Evolutionary conservation across 2,888 invertebrate species (phyloP).

Genomic region (Pyralis farinalis): DNA sequence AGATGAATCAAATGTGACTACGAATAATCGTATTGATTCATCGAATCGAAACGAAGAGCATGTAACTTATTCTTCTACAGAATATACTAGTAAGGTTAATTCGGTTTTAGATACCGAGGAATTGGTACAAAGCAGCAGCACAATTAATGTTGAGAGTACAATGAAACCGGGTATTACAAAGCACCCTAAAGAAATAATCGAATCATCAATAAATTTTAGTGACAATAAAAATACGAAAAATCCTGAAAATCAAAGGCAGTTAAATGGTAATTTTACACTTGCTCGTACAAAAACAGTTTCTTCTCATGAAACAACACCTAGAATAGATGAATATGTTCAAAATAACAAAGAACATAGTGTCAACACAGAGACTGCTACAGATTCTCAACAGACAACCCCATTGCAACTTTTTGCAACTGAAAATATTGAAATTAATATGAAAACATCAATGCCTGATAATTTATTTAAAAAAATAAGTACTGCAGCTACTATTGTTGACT

Average conservation of each 20-base stretch:
- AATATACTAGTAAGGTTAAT: slow-evolving; percentile 23
- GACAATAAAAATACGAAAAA: slow-evolving; percentile 68
- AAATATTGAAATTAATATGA: too few relatives aligned
- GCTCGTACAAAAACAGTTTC: slow-evolving; percentile 16
- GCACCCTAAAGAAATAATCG: slow-evolving; percentile 27
- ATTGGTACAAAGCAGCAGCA: slow-evolving; percentile 56
- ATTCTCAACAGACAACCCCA: neutral
- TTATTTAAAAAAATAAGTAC: too few relatives aligned
- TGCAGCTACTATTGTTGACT: too few relatives aligned
- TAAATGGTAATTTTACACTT: slow-evolving; percentile 57
- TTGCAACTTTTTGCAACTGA: too few relatives aligned
- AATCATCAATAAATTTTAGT: slow-evolving; percentile 34
- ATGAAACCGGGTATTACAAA: slow-evolving; percentile 43
- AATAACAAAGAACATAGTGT: too few relatives aligned
- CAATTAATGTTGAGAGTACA: slow-evolving; percentile 58
- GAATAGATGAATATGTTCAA: neutral
- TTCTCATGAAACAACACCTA: neutral
- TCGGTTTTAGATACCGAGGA: slow-evolving; percentile 46
- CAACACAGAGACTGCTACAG: neutral
- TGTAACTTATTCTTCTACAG: slow-evolving; percentile 22
- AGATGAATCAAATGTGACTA: neutral
- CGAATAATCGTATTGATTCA: neutral
- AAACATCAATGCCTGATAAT: too few relatives aligned
- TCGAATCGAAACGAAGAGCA: slow-evolving; percentile 10
- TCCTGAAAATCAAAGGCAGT: slow-evolving; percentile 66